A percentile compares a stretch with the other conserved stretches of the same genome.
Evolutionary conservation across 1,140 invertebrate genomes (phyloP).

Genomic region (Ruditapes philippinarum): DNA sequence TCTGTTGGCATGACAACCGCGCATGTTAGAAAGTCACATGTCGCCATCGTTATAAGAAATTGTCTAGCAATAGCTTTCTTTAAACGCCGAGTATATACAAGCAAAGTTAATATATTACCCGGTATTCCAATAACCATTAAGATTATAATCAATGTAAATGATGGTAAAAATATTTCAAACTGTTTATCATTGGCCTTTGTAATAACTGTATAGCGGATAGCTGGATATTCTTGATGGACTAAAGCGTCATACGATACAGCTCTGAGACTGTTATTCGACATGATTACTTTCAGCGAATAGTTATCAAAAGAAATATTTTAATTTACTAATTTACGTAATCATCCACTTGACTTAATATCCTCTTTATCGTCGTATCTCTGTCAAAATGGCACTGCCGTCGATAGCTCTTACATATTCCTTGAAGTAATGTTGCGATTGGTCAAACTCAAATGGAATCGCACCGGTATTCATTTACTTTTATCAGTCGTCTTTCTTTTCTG

Average conservation of each 20-base stretch:
- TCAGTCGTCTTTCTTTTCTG: no score
- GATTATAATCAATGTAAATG: conserved; percentile 17
- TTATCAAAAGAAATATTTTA: no score
- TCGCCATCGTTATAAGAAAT: conserved; percentile 11
- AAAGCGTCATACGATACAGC: neutral
- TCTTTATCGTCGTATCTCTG: no score
- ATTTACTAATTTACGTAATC: no score
- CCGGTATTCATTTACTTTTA: no score
- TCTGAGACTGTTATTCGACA: neutral
- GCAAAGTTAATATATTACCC: neutral
- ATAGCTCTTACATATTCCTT: no score
- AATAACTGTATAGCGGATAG: neutral
- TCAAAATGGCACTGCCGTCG: no score
- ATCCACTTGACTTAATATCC: no score
- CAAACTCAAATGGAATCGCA: no score
- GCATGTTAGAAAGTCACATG: conserved; percentile 19
- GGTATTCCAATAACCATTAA: conserved; percentile 11
- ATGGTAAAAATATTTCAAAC: conserved; percentile 31
- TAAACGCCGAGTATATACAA: neutral
- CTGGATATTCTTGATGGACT: neutral
- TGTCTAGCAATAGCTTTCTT: neutral
- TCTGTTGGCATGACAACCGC: conserved; percentile 25
- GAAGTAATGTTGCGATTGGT: no score
- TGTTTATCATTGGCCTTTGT: neutral
- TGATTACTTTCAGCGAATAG: no score